These are phyloP conservation scores for Onthophagus taurus DNA, from an alignment of 1,140 invertebrate genomes.

Conservation along the genomic window DNA sequence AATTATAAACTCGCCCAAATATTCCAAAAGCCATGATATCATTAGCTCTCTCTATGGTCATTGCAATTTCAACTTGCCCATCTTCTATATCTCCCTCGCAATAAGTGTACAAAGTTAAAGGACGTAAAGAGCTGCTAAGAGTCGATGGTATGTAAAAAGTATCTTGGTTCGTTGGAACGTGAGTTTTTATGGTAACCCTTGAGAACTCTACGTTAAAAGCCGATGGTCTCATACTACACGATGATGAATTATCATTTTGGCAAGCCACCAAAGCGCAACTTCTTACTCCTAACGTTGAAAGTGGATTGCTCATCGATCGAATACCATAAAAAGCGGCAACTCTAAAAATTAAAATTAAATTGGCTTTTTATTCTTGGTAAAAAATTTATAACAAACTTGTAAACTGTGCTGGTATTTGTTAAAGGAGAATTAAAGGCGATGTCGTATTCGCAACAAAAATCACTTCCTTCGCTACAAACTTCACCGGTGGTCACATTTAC, in stretches of 20 bases:
- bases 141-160: slow-evolving; percentile 7
- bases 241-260: not conserved
- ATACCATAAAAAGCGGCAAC: slow-evolving; percentile 11
- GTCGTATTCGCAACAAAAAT: slow-evolving; percentile 12
- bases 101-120: not conserved
- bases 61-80: not conserved
- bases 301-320: not conserved
- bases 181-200: not conserved
- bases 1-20: slow-evolving; percentile 1
- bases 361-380: too few relatives aligned
- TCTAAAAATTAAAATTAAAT: slow-evolving; percentile 8
- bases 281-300: slow-evolving; percentile 4
- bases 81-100: not conserved
- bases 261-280: slow-evolving; percentile 11
- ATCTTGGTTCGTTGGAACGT: not conserved
- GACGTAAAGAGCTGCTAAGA: not conserved
- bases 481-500: not conserved
- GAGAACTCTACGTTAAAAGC: not conserved
- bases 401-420: slow-evolving; percentile 1
- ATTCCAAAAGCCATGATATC: slow-evolving; percentile 3
- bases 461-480: slow-evolving; percentile 9
- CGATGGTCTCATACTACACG: not conserved
- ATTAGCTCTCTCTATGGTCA: not conserved
- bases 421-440: not conserved
- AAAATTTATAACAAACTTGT: slow-evolving; percentile 11